These are phyloP conservation scores for Plebejus melissa DNA, from an alignment of 2,888 invertebrate genomes.

Conservation along the genomic window DNA sequence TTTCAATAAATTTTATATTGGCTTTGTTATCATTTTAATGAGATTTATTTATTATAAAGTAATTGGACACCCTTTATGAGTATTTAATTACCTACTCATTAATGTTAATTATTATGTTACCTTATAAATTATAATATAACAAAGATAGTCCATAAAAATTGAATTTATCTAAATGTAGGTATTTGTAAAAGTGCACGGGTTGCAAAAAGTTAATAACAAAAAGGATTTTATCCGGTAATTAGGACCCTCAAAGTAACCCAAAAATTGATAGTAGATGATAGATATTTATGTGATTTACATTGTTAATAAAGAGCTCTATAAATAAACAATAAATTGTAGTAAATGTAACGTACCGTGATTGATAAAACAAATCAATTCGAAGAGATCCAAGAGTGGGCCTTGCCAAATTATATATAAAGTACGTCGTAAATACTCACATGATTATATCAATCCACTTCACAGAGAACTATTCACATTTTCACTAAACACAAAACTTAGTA, in stretches of 20 bases:
- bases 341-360: background rate
- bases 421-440: conserved; percentile 2
- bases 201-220: background rate
- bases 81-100: too few species aligned
- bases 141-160: background rate
- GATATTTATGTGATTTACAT: too few species aligned
- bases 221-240: background rate
- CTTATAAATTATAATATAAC: too few species aligned
- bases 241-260: background rate
- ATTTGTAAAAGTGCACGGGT: background rate
- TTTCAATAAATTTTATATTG: background rate
- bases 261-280: background rate
- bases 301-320: background rate
- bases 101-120: too few species aligned
- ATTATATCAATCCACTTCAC: conserved; percentile 10
- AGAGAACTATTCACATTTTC: conserved; percentile 14
- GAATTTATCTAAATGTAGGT: background rate
- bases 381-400: background rate
- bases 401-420: background rate
- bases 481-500: conserved; percentile 11
- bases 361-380: background rate
- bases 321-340: background rate
- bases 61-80: too few species aligned
- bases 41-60: too few species aligned
- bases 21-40: background rate